Percentiles rank a stretch among this genome's conserved stretches.
Conservation (phyloP, 2,113 vertebrate species). For the Cranoglanis bouderius region DNA sequence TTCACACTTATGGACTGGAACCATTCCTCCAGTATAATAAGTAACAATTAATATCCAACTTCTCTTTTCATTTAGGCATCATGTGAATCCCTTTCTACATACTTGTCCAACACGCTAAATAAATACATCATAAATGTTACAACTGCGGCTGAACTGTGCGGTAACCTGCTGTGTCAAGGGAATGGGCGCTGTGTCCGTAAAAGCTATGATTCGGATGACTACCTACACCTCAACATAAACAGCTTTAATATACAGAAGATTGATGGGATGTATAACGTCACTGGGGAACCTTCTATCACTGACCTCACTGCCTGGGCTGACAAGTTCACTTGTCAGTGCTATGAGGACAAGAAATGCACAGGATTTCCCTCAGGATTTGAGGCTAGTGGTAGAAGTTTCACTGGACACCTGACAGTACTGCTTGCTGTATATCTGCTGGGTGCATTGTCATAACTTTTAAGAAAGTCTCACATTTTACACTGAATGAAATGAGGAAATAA, state of each 20-base stretch:
- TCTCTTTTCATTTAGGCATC: constrained; percentile 56
- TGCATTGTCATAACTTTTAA: not conserved
- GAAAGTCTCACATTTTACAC: not conserved
- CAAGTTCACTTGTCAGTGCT: constrained; percentile 75
- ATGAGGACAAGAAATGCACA: constrained; percentile 55
- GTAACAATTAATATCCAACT: not conserved
- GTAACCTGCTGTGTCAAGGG: constrained; percentile 76
- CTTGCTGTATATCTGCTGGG: constrained; percentile 1
- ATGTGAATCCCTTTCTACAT: constrained; percentile 68
- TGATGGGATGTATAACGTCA: constrained; percentile 56
- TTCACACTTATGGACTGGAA: not conserved
- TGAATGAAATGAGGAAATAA: not conserved
- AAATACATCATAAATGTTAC: constrained; percentile 88
- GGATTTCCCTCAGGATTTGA: constrained; percentile 13
- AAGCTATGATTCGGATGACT: constrained; percentile 72
- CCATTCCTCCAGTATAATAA: not conserved
- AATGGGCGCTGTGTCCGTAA: constrained; percentile 80
- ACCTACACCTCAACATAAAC: constrained; percentile 78
- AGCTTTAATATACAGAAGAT: constrained; percentile 60
- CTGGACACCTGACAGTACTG: not conserved
- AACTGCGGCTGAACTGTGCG: constrained; percentile 83
- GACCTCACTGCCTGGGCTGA: constrained; percentile 59
- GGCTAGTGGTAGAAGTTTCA: constrained; percentile 52
- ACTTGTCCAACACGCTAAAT: constrained; percentile 69
- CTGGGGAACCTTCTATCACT: constrained; percentile 54